Evolutionary conservation across 2,113 vertebrate species (phyloP).

Genomic region (Ammodytes dubius): DNA sequence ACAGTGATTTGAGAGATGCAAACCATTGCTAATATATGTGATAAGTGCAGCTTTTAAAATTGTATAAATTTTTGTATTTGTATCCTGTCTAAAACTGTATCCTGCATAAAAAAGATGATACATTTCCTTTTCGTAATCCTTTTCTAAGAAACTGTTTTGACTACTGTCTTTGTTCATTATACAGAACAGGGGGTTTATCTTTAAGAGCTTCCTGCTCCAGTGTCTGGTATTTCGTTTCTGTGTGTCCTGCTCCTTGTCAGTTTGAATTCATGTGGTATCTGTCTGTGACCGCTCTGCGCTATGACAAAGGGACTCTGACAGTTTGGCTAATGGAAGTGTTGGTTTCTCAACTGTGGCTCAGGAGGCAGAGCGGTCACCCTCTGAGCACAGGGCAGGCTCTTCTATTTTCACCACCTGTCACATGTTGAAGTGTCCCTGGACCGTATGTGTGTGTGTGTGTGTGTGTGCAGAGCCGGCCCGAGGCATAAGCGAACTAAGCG

Average conservation of each 20-base stretch:
- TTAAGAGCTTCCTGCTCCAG: neutral
- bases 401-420: too few relatives aligned
- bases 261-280: conserved; percentile 1
- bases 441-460: too few relatives aligned
- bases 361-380: too few relatives aligned
- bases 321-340: neutral
- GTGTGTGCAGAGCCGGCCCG: too few relatives aligned
- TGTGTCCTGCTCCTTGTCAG: conserved; percentile 11
- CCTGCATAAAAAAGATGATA: neutral
- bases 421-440: too few relatives aligned
- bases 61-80: neutral
- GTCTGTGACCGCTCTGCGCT: conserved; percentile 20
- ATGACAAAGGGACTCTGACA: conserved; percentile 1
- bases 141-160: neutral
- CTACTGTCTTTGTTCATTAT: neutral
- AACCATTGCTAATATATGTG: neutral
- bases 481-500: too few relatives aligned
- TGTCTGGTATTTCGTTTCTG: neutral
- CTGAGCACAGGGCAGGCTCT: too few relatives aligned
- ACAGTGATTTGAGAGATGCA: too few relatives aligned
- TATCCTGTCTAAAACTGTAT: too few relatives aligned
- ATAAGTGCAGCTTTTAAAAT: neutral
- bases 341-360: neutral
- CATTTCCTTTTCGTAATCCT: neutral
- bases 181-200: neutral